These are phyloP conservation scores for Mus minutoides DNA, from an alignment of 2,797 vertebrate genomes.

Conservation along the genomic window DNA sequence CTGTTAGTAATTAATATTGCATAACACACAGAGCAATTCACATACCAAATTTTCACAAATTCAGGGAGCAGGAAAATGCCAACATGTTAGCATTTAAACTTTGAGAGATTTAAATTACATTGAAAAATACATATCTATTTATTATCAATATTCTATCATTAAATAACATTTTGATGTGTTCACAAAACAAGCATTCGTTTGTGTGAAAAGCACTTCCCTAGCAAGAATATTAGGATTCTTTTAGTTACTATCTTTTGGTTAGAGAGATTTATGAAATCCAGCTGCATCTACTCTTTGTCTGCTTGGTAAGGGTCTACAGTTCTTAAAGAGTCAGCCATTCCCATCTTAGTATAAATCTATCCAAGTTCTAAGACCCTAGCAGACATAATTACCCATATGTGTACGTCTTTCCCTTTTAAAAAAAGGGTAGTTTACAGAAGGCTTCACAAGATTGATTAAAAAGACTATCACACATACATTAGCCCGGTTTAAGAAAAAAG, in stretches of 20 bases:
- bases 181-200: slow-evolving; percentile 1
- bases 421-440: not conserved
- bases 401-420: slow-evolving; percentile 40
- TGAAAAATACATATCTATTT: slow-evolving; percentile 27
- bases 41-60: slow-evolving; percentile 82
- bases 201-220: slow-evolving; percentile 51
- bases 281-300: slow-evolving; percentile 17
- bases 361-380: not conserved
- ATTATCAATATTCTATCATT: slow-evolving; percentile 38
- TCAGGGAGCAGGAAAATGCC: slow-evolving; percentile 58
- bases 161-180: slow-evolving; percentile 51
- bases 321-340: not conserved
- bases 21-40: slow-evolving; percentile 59
- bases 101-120: slow-evolving; percentile 31
- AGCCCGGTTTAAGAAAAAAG: not conserved
- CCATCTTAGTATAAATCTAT: not conserved
- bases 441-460: slow-evolving; percentile 42
- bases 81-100: slow-evolving; percentile 73
- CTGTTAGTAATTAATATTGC: slow-evolving; percentile 57
- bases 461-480: not conserved
- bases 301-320: not conserved
- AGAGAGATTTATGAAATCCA: slow-evolving; percentile 41
- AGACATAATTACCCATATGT: slow-evolving; percentile 27
- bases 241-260: not conserved
- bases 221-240: slow-evolving; percentile 43